These are phyloP conservation scores for Octopus bimaculoides DNA, from an alignment of 1,140 invertebrate genomes.

Conservation along the genomic window DNA sequence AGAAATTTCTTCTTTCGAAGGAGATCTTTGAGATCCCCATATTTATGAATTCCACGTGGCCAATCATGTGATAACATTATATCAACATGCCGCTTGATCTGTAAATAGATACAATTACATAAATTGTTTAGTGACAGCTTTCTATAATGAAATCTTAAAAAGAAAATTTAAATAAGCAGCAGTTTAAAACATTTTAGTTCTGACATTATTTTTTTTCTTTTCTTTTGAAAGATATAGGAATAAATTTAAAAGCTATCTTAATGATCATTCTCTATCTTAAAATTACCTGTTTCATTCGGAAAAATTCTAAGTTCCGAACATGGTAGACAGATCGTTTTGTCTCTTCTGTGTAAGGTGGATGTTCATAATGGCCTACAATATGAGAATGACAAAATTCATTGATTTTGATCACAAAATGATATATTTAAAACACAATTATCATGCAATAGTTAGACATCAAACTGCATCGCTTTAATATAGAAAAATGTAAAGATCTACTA, in stretches of 20 bases:
- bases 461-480: no score
- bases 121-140: background rate
- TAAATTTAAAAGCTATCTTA: no score
- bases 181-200: no score
- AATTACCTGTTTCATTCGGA: slow-evolving; percentile 71
- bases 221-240: no score
- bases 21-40: slow-evolving; percentile 75
- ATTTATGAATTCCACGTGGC: slow-evolving; percentile 84
- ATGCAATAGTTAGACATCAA: no score
- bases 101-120: slow-evolving; percentile 25
- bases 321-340: slow-evolving; percentile 89
- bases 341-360: slow-evolving; percentile 75
- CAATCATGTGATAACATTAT: slow-evolving; percentile 97
- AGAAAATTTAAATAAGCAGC: no score
- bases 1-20: slow-evolving; percentile 83
- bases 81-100: slow-evolving; percentile 67
- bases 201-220: no score
- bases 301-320: slow-evolving; percentile 87
- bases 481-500: no score
- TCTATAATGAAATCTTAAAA: background rate
- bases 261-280: no score
- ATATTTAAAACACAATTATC: no score
- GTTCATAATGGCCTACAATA: slow-evolving; percentile 77
- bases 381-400: background rate
- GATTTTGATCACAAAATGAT: background rate